Evolutionary conservation across 2,113 vertebrate genomes (phyloP).

Genomic region (Nesoenas mayeri): DNA sequence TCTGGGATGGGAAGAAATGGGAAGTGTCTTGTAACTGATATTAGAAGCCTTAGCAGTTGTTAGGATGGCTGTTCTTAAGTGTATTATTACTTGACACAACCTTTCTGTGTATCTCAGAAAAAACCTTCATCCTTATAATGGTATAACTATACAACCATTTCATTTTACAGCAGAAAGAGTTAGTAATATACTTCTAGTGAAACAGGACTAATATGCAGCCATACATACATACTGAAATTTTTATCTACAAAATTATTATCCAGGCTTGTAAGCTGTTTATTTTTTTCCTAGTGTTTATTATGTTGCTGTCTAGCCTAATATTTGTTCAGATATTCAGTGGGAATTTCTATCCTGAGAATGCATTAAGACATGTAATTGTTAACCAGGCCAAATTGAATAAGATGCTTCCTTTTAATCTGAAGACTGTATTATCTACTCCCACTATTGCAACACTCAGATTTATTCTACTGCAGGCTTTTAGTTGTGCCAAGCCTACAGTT

Average conservation of each 20-base stretch:
- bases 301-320: neutral
- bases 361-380: conserved; percentile 35
- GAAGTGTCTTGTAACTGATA: neutral
- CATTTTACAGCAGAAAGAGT: neutral
- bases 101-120: neutral
- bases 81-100: neutral
- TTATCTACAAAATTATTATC: neutral
- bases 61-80: neutral
- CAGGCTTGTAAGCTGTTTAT: neutral
- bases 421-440: neutral
- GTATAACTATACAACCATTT: neutral
- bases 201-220: neutral
- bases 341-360: conserved; percentile 11
- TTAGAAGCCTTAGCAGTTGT: neutral
- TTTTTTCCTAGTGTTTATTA: neutral
- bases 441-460: neutral
- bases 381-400: conserved; percentile 29
- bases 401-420: conserved; percentile 14
- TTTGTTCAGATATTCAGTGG: neutral
- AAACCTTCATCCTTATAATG: neutral
- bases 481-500: neutral
- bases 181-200: neutral
- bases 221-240: neutral
- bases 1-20: neutral
- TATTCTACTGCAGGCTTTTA: neutral